A percentile compares a stretch with the other conserved stretches of the same genome.
These are phyloP conservation scores for Drosophila tanythrix DNA, from an alignment of 2,888 invertebrate species.

Conservation along the genomic window DNA sequence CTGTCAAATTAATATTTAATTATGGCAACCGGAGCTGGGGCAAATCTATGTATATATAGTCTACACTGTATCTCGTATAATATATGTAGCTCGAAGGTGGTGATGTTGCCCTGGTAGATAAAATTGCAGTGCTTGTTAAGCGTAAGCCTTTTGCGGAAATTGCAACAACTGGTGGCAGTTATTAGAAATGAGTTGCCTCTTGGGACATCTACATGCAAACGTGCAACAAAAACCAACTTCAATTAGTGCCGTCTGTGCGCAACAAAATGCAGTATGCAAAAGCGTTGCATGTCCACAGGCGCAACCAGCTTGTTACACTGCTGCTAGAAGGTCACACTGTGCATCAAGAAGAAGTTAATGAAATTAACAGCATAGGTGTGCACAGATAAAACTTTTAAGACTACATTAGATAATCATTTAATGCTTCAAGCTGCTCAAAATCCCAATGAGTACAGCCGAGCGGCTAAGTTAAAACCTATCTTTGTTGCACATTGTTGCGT, in stretches of 20 bases:
- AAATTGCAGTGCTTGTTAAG: slow-evolving; percentile 33
- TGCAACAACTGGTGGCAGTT: slow-evolving; percentile 60
- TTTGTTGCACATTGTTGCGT: slow-evolving; percentile 24
- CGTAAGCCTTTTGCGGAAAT: slow-evolving; percentile 51
- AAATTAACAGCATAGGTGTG: background rate
- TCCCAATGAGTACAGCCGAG: background rate
- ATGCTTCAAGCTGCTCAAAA: background rate
- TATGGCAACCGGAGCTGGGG: slow-evolving; percentile 23
- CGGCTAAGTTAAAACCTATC: background rate
- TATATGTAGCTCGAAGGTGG: background rate
- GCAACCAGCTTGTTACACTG: slow-evolving; percentile 14
- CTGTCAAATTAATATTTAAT: slow-evolving; percentile 73
- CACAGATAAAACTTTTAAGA: background rate
- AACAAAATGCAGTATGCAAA: slow-evolving; percentile 31
- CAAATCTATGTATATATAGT: background rate
- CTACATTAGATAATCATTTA: background rate
- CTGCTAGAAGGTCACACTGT: slow-evolving; percentile 31
- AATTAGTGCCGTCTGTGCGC: slow-evolving; percentile 53
- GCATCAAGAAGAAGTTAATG: slow-evolving; percentile 10
- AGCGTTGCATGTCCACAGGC: slow-evolving; percentile 35
- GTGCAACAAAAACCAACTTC: slow-evolving; percentile 42
- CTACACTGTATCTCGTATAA: background rate
- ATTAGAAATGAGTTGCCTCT: slow-evolving; percentile 30
- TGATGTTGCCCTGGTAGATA: background rate
- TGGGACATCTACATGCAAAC: slow-evolving; percentile 8